These are phyloP conservation scores for Takifugu ocellatus DNA, from an alignment of 2,797 vertebrate species.

Conservation along the genomic window DNA sequence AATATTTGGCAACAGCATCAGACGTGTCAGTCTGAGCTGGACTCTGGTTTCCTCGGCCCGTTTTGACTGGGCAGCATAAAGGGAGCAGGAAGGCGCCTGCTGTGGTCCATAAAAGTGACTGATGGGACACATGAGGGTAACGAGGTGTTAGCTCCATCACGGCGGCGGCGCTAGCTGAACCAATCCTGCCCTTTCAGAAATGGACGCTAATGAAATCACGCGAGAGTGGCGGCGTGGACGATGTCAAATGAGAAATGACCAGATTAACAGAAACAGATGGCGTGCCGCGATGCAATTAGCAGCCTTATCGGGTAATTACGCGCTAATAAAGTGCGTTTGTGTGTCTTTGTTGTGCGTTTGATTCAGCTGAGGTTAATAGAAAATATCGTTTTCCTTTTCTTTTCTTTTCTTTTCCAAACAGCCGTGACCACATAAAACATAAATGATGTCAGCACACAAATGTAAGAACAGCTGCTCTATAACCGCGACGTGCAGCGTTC, in stretches of 20 bases:
- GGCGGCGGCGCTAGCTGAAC: constrained; percentile 15
- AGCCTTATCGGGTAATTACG: constrained; percentile 31
- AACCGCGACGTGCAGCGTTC: too few relatives aligned
- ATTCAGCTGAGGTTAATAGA: constrained; percentile 38
- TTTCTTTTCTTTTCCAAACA: constrained; percentile 15
- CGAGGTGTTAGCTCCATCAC: constrained; percentile 29
- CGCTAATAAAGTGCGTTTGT: constrained; percentile 32
- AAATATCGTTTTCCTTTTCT: constrained; percentile 14
- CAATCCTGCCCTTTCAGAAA: constrained; percentile 18
- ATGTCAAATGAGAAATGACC: constrained; percentile 13
- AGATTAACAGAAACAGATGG: constrained; percentile 53
- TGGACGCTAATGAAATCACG: constrained; percentile 18
- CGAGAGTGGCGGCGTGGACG: constrained; percentile 18
- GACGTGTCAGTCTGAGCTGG: constrained; percentile 24
- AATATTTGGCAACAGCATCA: constrained; percentile 41
- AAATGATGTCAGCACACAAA: constrained; percentile 5
- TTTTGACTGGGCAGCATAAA: constrained; percentile 23
- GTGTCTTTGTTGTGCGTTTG: constrained; percentile 8
- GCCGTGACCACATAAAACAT: constrained; percentile 1
- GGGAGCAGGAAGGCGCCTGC: constrained; percentile 8
- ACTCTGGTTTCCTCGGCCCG: constrained; percentile 17
- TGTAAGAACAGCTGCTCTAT: not conserved
- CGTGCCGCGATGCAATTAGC: constrained; percentile 50
- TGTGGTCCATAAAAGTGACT: constrained; percentile 12
- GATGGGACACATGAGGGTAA: constrained; percentile 4